Base-by-base conservation (phyloP, 1,140 invertebrate species). In the Telenomus remus region DNA sequence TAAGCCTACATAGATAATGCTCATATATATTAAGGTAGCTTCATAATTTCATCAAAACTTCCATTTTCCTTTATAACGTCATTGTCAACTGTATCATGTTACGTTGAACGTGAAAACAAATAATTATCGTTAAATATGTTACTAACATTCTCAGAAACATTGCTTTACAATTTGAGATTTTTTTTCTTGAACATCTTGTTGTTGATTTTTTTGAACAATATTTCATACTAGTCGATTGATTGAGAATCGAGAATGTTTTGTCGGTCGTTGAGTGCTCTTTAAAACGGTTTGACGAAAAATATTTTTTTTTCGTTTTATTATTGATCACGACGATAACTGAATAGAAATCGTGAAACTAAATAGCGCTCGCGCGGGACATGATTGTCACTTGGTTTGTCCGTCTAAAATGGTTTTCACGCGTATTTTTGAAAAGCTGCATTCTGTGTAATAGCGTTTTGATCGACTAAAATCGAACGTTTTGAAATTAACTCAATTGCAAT, bases 341-440 rank as follows among this genome's bases (percentile, higher is more conserved):
- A 39, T 39, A 39, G n/a, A 39, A 39, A 11, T 39, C 37, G 48
- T 48, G 19, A 48, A 59, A 59, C 33, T 59, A 59, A 59, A 54
- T 49, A 37, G 1, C 44, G 48, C 11, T 59, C 37, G n/a, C 44
- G n/a, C 33, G 19, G 2, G 34, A 37, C 33, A 59, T 49, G 12
- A 19, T 48, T 49, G 56, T 59, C 56, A 59, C 44, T 49, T 59
- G 14, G 19, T 37, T 19, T 27, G 19, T 33, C 33, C 19, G 12
- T 37, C 46, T 59, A 48, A 59, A 59, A 59, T 59, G 56, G 56
- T 59, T 59, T 59, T 48, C 56, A 34, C 44, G 44, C 49, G 48
- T 37, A 50, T 60, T 39, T 60, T 27, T 27, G 19, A 35, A 37
- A n/a, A 35, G 12, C 37, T 42, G 27, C 27, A 60, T 60, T 60